Percentiles rank a stretch among this genome's conserved stretches.
phyloP scores from a whole-genome alignment of 2,113 vertebrate genomes.

The Falco punctatus region DNA sequence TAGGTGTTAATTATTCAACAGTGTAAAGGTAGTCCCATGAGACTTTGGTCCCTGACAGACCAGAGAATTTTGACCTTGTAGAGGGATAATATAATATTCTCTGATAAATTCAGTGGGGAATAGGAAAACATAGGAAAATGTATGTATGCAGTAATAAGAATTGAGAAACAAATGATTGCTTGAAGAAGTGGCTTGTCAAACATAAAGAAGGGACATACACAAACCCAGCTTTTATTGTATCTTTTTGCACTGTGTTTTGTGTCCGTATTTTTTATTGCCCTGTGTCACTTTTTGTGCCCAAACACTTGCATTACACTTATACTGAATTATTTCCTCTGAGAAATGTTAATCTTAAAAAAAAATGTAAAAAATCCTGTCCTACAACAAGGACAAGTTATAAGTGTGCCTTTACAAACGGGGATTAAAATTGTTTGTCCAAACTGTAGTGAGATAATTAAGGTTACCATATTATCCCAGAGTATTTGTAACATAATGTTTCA shows the following conservation, averaged over 20 bases:
- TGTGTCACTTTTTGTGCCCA: neutral
- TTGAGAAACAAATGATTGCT: neutral
- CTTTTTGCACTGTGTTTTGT: neutral
- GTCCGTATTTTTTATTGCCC: neutral
- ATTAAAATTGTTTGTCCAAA: neutral
- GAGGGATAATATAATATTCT: neutral
- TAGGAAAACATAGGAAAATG: neutral
- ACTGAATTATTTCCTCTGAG: neutral
- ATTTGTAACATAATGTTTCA: neutral
- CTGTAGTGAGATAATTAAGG: neutral
- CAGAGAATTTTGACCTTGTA: neutral
- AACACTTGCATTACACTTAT: neutral
- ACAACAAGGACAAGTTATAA: neutral
- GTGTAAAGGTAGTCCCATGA: neutral
- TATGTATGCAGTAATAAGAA: neutral
- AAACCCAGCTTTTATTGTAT: neutral
- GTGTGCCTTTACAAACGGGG: neutral
- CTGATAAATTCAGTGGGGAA: neutral
- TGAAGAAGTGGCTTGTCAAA: neutral
- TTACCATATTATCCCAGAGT: neutral
- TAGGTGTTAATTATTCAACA: neutral
- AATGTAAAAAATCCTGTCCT: neutral
- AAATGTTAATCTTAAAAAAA: neutral
- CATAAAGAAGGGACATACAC: neutral
- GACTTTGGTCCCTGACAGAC: neutral